Conservation (phyloP, 2,113 vertebrate species). For the Calidris pygmaea region DNA sequence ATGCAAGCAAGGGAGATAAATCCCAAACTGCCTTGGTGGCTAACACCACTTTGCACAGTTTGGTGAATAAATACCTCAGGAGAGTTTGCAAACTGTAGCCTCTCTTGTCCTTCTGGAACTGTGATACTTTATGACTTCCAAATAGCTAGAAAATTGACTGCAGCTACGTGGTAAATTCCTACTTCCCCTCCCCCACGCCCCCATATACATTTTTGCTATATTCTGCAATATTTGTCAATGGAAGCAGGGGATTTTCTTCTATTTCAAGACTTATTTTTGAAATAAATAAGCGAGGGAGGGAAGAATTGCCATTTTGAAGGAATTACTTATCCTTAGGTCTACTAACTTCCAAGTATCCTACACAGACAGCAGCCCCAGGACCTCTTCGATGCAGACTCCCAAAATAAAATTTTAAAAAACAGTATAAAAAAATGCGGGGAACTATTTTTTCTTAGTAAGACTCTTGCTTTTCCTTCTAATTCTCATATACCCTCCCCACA, state of each 20-base stretch:
- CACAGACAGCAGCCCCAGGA: background rate
- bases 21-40: background rate
- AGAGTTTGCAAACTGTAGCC: background rate
- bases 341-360: background rate
- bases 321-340: background rate
- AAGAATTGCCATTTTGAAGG: background rate
- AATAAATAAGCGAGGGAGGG: background rate
- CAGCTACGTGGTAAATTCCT: background rate
- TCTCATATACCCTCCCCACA: background rate
- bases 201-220: background rate
- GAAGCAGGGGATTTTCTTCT: background rate
- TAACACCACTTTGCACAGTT: background rate
- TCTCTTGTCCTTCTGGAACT: background rate
- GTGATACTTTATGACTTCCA: background rate
- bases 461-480: background rate
- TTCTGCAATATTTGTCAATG: background rate
- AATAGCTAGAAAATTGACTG: background rate
- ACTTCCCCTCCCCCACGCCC: background rate
- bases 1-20: constrained; percentile 9
- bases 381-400: background rate
- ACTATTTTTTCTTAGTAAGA: background rate
- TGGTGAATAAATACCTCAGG: background rate
- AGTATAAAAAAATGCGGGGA: background rate
- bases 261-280: background rate
- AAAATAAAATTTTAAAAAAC: background rate